Evolutionary conservation across 2,797 vertebrate genomes (phyloP), one percentile per base, ranked within the genome.

Genomic region (Danionella dracula): DNA sequence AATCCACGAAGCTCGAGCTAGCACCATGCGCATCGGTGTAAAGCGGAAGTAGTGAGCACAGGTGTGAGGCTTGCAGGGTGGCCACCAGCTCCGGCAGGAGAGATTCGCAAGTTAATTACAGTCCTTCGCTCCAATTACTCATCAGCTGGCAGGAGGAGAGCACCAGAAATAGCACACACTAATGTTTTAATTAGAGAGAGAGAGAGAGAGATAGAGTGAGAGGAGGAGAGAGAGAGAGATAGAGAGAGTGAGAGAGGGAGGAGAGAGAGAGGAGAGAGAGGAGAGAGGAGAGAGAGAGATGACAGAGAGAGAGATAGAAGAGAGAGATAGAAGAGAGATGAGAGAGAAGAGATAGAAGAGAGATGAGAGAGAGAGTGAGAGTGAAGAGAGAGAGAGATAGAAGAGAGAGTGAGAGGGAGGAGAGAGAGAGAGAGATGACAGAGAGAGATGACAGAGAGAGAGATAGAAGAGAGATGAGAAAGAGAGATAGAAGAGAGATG

Each of bases 81-180:
- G 64, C 61, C 58, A 78, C 72, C 70, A 74, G 80, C 80, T 81
- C 83, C 74, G 86, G 86, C 78, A 86, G 63, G 66, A 65, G 79
- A 81, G 73, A 83, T 81, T 76, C 78, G 71, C 76, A 77, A 79
- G 83, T 85, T 89, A 87, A 90, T 90, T 88, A 86, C 72, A 50
- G 29, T 71, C 75, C 79, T 70, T 73, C 80, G 73, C 76, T 85
- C 62, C 80, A 83, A 86, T 85, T 83, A 80, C 77, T 83, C 80
- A 79, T 66, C 72, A 56, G 70, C 56, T 80, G 72, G 71, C 68
- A 53, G 40, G 42, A 41, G 55, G 59, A 73, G 61, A 71, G 68
- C 35, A 20, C 51, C 45, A 44, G 55, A 75, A 78, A 78, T 71
- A 78, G 76, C 60, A 74, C 29, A 48, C 41, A 65, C 45, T 75